Conservation (phyloP, 2,888 invertebrate genomes). For the Lasius fuliginosus region DNA sequence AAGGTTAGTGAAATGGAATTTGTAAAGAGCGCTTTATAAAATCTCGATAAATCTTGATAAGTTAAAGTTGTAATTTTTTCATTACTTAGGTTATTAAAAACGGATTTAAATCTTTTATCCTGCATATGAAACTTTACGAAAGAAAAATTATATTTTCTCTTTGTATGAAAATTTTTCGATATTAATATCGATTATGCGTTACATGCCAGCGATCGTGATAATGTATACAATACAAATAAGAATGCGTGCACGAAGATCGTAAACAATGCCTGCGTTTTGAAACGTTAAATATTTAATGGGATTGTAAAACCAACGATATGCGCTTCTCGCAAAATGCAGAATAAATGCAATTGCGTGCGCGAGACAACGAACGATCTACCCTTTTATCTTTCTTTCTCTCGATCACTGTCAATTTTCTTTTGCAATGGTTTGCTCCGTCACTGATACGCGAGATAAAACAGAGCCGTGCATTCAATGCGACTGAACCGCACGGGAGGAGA, state of each 20-base stretch:
- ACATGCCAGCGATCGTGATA: neutral
- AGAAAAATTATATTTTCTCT: neutral
- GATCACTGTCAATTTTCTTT: slow-evolving; percentile 44
- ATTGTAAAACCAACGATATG: slow-evolving; percentile 14
- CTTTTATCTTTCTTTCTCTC: slow-evolving; percentile 29
- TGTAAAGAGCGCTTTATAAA: neutral
- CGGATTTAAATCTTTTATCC: neutral
- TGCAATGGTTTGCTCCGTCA: neutral
- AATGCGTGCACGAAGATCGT: neutral
- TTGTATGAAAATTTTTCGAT: slow-evolving; percentile 2
- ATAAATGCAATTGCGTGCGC: slow-evolving; percentile 34
- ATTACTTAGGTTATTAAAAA: neutral
- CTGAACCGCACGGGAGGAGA: neutral
- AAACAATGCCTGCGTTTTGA: slow-evolving; percentile 37
- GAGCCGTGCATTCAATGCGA: slow-evolving; percentile 2
- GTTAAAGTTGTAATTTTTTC: neutral
- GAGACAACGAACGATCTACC: slow-evolving; percentile 35
- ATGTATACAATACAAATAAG: slow-evolving; percentile 4
- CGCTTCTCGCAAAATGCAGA: neutral
- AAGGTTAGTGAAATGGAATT: neutral
- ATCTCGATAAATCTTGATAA: neutral
- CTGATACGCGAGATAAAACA: slow-evolving; percentile 12
- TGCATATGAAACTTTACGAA: neutral
- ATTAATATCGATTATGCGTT: neutral
- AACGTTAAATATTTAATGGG: slow-evolving; percentile 56